Conservation (phyloP, 30 jellyfish, hydroid and myxozoan genomes). For the Catostylus mosaicus region DNA sequence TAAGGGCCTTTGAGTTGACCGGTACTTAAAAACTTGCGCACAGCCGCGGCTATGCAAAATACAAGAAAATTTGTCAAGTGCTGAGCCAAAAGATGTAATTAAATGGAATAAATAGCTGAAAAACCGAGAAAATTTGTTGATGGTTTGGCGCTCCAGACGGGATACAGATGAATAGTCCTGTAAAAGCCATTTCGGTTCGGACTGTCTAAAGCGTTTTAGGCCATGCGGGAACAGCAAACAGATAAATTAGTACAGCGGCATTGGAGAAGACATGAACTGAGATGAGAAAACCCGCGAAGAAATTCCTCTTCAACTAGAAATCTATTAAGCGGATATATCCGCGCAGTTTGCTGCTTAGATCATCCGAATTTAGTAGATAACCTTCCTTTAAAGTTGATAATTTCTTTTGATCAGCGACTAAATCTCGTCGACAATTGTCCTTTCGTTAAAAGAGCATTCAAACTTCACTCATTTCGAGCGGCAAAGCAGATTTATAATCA, state of each 20-base stretch:
- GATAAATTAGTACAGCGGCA: neutral
- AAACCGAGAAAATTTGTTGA: no score
- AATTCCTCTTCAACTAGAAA: slow-evolving; percentile 41
- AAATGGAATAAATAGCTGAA: no score
- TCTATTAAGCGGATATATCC: slow-evolving; percentile 65
- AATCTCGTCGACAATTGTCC: slow-evolving; percentile 22
- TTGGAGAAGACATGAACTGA: neutral
- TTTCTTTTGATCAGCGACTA: slow-evolving; percentile 39
- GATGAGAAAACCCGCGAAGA: neutral
- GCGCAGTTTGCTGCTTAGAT: slow-evolving; percentile 53
- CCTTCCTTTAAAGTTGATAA: slow-evolving; percentile 14
- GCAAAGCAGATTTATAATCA: slow-evolving; percentile 27
- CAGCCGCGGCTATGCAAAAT: no score
- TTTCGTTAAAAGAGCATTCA: slow-evolving; percentile 3
- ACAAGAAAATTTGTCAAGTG: no score
- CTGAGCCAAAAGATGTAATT: no score
- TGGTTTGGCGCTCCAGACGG: no score
- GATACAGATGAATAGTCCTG: no score
- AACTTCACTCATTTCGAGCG: slow-evolving; percentile 24
- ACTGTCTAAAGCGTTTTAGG: neutral
- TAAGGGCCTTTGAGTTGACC: no score
- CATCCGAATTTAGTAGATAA: slow-evolving; percentile 56
- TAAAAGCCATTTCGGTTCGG: no score
- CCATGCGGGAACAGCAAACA: neutral
- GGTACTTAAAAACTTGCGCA: no score